Conservation (phyloP, 2,113 vertebrate genomes). For the Uria lomvia region DNA sequence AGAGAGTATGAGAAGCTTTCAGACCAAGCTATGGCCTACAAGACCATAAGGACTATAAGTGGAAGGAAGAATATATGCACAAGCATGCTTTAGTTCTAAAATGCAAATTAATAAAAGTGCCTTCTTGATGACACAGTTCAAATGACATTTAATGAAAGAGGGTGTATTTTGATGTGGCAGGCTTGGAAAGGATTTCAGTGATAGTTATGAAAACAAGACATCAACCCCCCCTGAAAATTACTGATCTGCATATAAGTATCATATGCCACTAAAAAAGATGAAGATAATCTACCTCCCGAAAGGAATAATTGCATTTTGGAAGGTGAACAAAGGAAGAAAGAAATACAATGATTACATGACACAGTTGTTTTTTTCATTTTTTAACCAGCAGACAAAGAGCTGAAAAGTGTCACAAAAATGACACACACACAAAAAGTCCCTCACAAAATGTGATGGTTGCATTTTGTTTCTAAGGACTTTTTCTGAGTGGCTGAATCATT, state of each 20-base stretch:
- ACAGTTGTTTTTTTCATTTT: neutral
- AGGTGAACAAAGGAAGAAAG: neutral
- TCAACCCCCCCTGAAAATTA: neutral
- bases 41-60: neutral
- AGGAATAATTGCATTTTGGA: neutral
- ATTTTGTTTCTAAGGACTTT: neutral
- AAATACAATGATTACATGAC: neutral
- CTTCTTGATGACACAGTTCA: constrained; percentile 10
- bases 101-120: neutral
- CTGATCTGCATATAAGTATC: neutral
- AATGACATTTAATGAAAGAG: constrained; percentile 23
- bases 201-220: neutral
- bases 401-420: neutral
- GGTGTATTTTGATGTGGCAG: neutral
- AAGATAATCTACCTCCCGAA: neutral
- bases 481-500: neutral
- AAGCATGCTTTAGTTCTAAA: neutral
- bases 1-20: neutral
- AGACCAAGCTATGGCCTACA: neutral
- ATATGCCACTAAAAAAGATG: neutral
- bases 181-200: neutral
- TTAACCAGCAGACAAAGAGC: neutral
- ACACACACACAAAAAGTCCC: neutral
- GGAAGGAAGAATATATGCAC: neutral
- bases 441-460: neutral